These are phyloP conservation scores for Brachyptera risi DNA, from an alignment of 2,888 invertebrate genomes.

Conservation along the genomic window DNA sequence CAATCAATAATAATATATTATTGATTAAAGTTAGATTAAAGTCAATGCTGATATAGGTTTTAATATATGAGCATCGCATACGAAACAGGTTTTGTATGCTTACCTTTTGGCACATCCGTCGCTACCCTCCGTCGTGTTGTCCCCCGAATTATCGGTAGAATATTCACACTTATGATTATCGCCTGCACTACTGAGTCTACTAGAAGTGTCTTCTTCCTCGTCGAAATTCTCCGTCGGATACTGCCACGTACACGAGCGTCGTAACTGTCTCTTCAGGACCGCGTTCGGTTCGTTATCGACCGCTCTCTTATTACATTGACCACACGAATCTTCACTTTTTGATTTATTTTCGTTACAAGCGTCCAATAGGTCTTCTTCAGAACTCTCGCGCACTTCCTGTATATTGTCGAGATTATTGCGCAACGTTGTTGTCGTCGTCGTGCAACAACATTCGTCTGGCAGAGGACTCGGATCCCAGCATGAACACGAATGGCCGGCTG, in stretches of 20 bases:
- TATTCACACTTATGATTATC: conserved; percentile 31
- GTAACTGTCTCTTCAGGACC: conserved; percentile 33
- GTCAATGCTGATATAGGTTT: too few species aligned
- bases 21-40: too few species aligned
- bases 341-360: conserved; percentile 13
- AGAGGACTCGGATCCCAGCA: conserved; percentile 42
- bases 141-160: conserved; percentile 36
- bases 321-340: conserved; percentile 17
- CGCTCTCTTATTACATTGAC: conserved; percentile 39
- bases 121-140: conserved; percentile 40
- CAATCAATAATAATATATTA: too few species aligned
- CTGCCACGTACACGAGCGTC: conserved; percentile 40
- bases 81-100: too few species aligned
- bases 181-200: conserved; percentile 32
- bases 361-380: conserved; percentile 35
- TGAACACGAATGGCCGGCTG: conserved; percentile 47
- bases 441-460: conserved; percentile 17
- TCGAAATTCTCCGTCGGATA: conserved; percentile 39
- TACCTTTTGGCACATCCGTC: conserved; percentile 40
- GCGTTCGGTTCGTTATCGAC: too few species aligned
- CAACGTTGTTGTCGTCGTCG: background rate
- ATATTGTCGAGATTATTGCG: conserved; percentile 20
- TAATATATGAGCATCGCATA: too few species aligned
- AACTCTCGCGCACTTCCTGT: conserved; percentile 47
- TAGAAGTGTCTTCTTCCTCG: conserved; percentile 29